Conservation (phyloP, 2,797 vertebrate genomes). For the Cossypha niveicapilla region DNA sequence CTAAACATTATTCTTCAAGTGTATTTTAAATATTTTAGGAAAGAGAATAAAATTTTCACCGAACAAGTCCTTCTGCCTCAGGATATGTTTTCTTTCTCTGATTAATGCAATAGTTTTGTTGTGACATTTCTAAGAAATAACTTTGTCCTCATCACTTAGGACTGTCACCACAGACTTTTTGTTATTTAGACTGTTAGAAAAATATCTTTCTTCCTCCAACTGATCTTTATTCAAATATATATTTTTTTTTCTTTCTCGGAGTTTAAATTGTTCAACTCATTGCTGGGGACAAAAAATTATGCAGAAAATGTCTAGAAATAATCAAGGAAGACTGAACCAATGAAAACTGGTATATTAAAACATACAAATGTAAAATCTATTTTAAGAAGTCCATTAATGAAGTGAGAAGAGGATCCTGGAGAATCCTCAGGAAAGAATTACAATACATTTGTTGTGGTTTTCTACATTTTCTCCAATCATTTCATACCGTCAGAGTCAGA, state of each 20-base stretch:
- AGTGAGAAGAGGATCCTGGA: not conserved
- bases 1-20: slow-evolving; percentile 34
- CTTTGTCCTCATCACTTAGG: not conserved
- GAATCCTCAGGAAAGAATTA: not conserved
- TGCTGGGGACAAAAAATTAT: not conserved
- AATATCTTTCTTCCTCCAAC: not conserved
- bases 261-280: not conserved
- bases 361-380: not conserved
- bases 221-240: not conserved
- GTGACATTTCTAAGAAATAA: not conserved
- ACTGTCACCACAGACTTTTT: not conserved
- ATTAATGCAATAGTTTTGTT: not conserved
- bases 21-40: slow-evolving; percentile 43
- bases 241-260: not conserved
- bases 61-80: not conserved
- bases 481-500: not conserved
- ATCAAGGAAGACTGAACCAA: not conserved
- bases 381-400: not conserved
- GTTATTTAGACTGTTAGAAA: not conserved
- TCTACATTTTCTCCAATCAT: not conserved
- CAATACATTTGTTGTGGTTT: not conserved
- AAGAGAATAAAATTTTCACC: slow-evolving; percentile 13
- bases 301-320: not conserved
- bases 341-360: not conserved
- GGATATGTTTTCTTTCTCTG: not conserved